Conservation (phyloP, 2,113 vertebrate species). For the Tychaedon coryphoeus region DNA sequence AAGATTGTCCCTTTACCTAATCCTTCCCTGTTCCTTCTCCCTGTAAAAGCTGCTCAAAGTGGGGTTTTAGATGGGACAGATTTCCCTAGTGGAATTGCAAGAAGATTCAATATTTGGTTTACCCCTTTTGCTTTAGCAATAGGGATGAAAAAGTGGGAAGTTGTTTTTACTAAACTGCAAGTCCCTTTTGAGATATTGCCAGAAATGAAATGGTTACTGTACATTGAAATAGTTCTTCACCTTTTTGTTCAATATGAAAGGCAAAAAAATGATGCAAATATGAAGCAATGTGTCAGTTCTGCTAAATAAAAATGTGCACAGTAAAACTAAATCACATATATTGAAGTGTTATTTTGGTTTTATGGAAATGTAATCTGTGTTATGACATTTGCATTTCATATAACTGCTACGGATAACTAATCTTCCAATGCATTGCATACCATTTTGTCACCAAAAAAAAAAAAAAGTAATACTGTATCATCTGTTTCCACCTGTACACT, state of each 20-base stretch:
- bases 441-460: slow-evolving; percentile 43
- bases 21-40: background rate
- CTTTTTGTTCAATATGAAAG: slow-evolving; percentile 53
- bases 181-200: background rate
- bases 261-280: slow-evolving; percentile 60
- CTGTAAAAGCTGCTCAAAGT: background rate
- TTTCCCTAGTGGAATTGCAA: background rate
- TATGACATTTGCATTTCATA: slow-evolving; percentile 72
- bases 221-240: slow-evolving; percentile 19
- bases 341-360: slow-evolving; percentile 70
- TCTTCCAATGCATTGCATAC: slow-evolving; percentile 61
- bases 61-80: background rate
- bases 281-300: slow-evolving; percentile 59
- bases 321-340: slow-evolving; percentile 71
- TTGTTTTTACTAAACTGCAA: background rate
- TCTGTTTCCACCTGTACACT: slow-evolving; percentile 59
- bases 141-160: background rate
- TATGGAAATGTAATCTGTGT: slow-evolving; percentile 72
- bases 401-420: slow-evolving; percentile 68
- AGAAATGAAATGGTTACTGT: slow-evolving; percentile 37
- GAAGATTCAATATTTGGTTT: background rate
- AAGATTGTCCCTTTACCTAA: background rate
- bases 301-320: slow-evolving; percentile 67
- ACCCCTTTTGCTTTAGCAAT: background rate
- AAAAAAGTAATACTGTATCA: slow-evolving; percentile 59